Conservation (phyloP, 92 coral and sea anemone species). For the Metridium senile region DNA sequence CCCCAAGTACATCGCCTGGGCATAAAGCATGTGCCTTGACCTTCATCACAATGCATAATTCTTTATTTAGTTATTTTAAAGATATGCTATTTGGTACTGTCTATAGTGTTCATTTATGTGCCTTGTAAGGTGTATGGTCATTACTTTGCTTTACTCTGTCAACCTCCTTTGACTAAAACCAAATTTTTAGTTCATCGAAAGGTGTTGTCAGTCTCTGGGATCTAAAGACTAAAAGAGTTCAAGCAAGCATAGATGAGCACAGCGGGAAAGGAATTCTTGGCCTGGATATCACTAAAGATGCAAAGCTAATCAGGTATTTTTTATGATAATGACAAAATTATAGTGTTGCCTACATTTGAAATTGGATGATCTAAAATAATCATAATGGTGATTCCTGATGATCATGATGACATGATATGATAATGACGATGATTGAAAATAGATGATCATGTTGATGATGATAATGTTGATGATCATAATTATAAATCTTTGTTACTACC, state of each 20-base stretch:
- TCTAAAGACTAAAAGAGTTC: conserved; percentile 77
- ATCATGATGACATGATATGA: background rate
- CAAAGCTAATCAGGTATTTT: conserved; percentile 73
- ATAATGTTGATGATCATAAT: background rate
- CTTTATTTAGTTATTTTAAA: no score
- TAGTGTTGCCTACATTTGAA: no score
- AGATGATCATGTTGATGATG: background rate
- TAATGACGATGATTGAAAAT: background rate
- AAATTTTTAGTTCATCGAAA: conserved; percentile 57
- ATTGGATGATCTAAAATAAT: background rate
- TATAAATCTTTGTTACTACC: no score
- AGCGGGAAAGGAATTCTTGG: conserved; percentile 64
- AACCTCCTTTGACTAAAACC: no score
- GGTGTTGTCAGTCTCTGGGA: conserved; percentile 88
- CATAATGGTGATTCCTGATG: background rate
- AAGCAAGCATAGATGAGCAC: conserved; percentile 68
- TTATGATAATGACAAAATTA: background rate
- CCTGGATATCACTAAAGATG: conserved; percentile 54
- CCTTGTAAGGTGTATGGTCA: no score
- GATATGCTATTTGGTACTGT: no score
- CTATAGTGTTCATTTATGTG: no score
- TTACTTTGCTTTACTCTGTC: no score
- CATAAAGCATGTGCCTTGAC: no score
- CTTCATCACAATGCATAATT: no score
- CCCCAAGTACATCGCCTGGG: no score